Percentiles rank a stretch among this genome's conserved stretches.
These are phyloP conservation scores for Ochlodes sylvanus DNA, from an alignment of 2,888 invertebrate genomes.

Conservation along the genomic window DNA sequence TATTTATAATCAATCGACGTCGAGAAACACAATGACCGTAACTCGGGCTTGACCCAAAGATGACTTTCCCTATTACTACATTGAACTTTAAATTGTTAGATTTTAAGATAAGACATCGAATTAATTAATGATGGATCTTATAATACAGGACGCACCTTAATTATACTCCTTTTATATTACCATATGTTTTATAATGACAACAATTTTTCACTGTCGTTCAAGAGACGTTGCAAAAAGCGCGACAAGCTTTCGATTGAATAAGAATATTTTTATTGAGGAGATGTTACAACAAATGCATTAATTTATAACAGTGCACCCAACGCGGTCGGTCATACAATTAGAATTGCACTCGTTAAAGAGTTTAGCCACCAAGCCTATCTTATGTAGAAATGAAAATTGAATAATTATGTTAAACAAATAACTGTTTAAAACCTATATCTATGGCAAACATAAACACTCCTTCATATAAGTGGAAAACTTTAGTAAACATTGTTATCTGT, in stretches of 20 bases:
- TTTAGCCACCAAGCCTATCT: background rate
- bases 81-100: constrained; percentile 55
- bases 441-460: constrained; percentile 25
- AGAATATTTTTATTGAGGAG: background rate
- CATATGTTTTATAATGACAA: constrained; percentile 32
- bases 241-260: constrained; percentile 19
- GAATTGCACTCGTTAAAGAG: background rate
- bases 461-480: constrained; percentile 24
- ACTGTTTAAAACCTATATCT: constrained; percentile 17
- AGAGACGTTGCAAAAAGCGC: constrained; percentile 25
- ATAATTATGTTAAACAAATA: constrained; percentile 22
- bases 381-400: constrained; percentile 19
- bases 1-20: constrained; percentile 22
- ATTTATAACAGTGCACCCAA: no score
- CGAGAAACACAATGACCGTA: constrained; percentile 30
- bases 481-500: constrained; percentile 55
- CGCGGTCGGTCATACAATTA: constrained; percentile 1
- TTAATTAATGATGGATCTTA: constrained; percentile 30
- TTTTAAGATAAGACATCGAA: constrained; percentile 51
- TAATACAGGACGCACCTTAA: constrained; percentile 33
- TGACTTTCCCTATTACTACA: constrained; percentile 56
- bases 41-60: constrained; percentile 52
- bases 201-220: constrained; percentile 30
- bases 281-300: no score
- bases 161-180: constrained; percentile 35